phyloP scores from a whole-genome alignment of 2,888 invertebrate species.

The Drosophila mimetica region DNA sequence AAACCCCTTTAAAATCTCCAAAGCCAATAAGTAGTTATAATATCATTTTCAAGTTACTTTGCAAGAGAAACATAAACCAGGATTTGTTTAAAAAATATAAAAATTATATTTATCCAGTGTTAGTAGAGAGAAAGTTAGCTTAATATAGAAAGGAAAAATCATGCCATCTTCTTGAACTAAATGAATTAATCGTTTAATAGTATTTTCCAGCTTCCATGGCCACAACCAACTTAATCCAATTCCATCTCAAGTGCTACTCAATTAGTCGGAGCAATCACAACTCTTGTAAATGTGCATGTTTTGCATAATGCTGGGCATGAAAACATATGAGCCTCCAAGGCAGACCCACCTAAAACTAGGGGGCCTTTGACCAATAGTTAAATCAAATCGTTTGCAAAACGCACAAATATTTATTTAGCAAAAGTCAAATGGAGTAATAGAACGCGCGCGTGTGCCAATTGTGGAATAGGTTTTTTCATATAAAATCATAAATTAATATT shows the following conservation, averaged over 20 bases:
- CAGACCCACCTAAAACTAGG: background rate
- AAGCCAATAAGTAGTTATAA: background rate
- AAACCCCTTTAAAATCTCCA: background rate
- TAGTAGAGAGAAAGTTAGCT: conserved; percentile 20
- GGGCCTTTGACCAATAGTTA: conserved; percentile 38
- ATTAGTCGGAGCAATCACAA: conserved; percentile 43
- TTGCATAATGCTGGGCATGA: conserved; percentile 69
- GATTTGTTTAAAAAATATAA: background rate
- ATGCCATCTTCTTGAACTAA: conserved; percentile 4
- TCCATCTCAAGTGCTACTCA: conserved; percentile 38
- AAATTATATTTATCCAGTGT: conserved; percentile 32
- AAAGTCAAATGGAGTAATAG: too few species aligned
- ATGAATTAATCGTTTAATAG: conserved; percentile 14
- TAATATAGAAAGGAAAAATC: background rate
- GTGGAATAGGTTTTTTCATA: conserved; percentile 27
- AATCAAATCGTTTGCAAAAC: conserved; percentile 62
- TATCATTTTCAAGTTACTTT: background rate
- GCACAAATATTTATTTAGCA: conserved; percentile 68
- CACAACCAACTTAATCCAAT: conserved; percentile 33
- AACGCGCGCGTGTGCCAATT: conserved; percentile 42
- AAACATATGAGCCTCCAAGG: conserved; percentile 25
- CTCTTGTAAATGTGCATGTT: conserved; percentile 68
- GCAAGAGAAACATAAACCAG: conserved; percentile 24
- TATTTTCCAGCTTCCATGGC: conserved; percentile 7
- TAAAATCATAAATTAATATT: conserved; percentile 40